Base-by-base conservation (phyloP, 2,797 vertebrate species). In the Poeciliopsis paucimaculata region DNA sequence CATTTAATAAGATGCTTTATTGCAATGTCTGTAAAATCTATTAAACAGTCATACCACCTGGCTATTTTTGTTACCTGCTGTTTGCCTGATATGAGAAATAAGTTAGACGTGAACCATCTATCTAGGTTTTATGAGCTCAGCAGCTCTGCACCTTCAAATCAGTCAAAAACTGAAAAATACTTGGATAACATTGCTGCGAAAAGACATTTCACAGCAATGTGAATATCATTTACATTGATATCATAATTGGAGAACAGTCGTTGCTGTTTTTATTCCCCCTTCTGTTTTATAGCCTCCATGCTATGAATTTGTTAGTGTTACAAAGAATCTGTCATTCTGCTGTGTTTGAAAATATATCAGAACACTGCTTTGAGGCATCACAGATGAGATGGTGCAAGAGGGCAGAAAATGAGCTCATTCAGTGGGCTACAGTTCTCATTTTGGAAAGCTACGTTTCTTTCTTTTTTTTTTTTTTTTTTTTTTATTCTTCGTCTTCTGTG, bases 351-450 rank as follows among this genome's bases (percentile, higher is more conserved):
- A 53, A 71, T 86, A 80, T 85, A 90, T 90, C 89, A 91, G 76
- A 84, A 84, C 4, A 0, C 41, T 1, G 53, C 79, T 72, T 85
- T 90, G 83, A 93, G 88, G 82, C 82, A 86, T n/a, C 66, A 77
- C 86, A 87, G 89, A 92, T 77, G 88, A 91, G 82, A 72, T 76
- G 46, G 84, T 87, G 80, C 49, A 55, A 88, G 77, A 77, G 90
- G 88, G 85, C 86, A 85, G 86, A 91, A 94, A 95, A 93, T 85
- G 83, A 94, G 90, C 90, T 91, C 86, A 84, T 92, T 94, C 91
- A 91, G 82, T 90, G 87, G 87, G 81, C 85, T 81, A 10, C 77
- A 82, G 88, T 89, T 80, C 82, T 90, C 82, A 88, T 92, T 84
- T 88, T 80, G 77, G 79, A 85, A 80, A 82, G 89, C 88, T 89